A percentile compares a stretch with the other conserved stretches of the same genome.
Conservation (phyloP, 2,113 vertebrate genomes). For the Anseranas semipalmata region DNA sequence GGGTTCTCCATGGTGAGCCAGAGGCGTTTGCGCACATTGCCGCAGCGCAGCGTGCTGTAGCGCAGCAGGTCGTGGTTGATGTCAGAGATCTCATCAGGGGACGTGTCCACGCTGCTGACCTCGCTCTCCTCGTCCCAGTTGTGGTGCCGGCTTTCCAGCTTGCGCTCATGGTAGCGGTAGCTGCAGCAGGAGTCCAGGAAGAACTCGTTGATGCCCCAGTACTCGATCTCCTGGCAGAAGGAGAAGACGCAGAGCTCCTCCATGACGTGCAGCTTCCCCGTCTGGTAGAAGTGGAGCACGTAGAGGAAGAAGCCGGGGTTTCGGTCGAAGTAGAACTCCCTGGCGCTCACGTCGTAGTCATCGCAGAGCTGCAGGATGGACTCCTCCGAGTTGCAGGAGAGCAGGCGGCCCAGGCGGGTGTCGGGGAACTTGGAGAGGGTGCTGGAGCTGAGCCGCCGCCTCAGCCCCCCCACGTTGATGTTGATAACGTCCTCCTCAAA, state of each 20-base stretch:
- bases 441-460: constrained; percentile 86
- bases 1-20: constrained; percentile 99
- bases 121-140: constrained; percentile 95
- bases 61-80: constrained; percentile 91
- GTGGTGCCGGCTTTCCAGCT: constrained; percentile 85
- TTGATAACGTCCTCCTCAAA: constrained; percentile 86
- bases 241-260: constrained; percentile 97
- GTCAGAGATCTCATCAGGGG: constrained; percentile 92
- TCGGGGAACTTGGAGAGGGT: constrained; percentile 91
- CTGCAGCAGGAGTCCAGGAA: constrained; percentile 96
- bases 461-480: constrained; percentile 93
- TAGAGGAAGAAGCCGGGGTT: constrained; percentile 93
- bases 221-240: constrained; percentile 97
- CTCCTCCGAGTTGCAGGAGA: constrained; percentile 90
- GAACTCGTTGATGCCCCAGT: constrained; percentile 97
- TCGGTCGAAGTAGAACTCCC: constrained; percentile 96
- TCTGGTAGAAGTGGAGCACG: constrained; percentile 95
- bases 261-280: constrained; percentile 94
- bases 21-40: constrained; percentile 86
- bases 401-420: constrained; percentile 92
- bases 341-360: constrained; percentile 90
- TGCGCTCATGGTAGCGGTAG: constrained; percentile 93
- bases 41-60: constrained; percentile 86
- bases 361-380: constrained; percentile 96
- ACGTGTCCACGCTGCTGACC: constrained; percentile 94